Percentiles rank a stretch among this genome's conserved stretches.
These are phyloP conservation scores for Epicauta chinensis DNA, from an alignment of 1,140 invertebrate species.

Conservation along the genomic window DNA sequence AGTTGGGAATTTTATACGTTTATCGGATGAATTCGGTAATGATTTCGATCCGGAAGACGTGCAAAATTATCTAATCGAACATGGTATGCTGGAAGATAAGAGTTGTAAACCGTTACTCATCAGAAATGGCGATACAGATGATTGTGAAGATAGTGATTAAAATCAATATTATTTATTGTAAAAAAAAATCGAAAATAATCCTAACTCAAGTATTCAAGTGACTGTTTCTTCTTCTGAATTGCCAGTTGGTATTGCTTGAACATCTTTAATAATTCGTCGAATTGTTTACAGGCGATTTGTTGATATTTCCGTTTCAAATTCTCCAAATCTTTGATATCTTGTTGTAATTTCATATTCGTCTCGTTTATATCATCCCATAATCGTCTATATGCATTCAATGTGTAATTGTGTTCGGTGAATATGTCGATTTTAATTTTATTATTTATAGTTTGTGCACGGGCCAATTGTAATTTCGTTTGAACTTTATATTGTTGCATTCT, in stretches of 20 bases:
- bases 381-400: constrained; percentile 29
- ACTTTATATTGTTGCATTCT: constrained; percentile 26
- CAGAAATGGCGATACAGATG: constrained; percentile 14
- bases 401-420: constrained; percentile 29
- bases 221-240: constrained; percentile 29
- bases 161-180: no score
- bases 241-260: constrained; percentile 32
- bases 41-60: constrained; percentile 90
- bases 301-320: constrained; percentile 31
- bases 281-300: constrained; percentile 31
- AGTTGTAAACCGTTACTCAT: constrained; percentile 38
- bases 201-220: constrained; percentile 13
- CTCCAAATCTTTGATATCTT: constrained; percentile 26
- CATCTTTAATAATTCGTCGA: constrained; percentile 32
- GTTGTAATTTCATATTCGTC: constrained; percentile 27
- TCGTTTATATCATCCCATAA: constrained; percentile 31
- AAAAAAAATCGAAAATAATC: neutral
- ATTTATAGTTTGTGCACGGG: constrained; percentile 23
- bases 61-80: constrained; percentile 82
- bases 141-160: constrained; percentile 31
- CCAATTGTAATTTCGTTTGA: constrained; percentile 21
- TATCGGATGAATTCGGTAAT: constrained; percentile 80
- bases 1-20: constrained; percentile 86
- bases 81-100: constrained; percentile 70
- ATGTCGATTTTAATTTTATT: constrained; percentile 27